Base-by-base conservation (phyloP, 2,797 vertebrate species). In the Glyptemys insculpta region DNA sequence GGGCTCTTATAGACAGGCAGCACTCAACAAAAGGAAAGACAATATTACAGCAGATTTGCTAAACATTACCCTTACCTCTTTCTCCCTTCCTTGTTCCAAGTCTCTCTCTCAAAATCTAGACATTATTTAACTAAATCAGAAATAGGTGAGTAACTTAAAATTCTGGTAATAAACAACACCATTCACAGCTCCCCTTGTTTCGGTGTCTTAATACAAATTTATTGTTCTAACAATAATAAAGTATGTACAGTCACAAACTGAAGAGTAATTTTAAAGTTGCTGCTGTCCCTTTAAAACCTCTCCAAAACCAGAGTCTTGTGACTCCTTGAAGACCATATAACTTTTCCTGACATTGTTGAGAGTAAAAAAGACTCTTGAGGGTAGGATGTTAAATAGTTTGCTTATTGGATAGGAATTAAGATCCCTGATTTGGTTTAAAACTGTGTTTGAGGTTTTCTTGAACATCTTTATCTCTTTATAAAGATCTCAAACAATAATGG, bases 341-440 rank as follows among this genome's bases (percentile, higher is more conserved):
- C 79, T 2, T 1, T 37, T 53, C n/a, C 31, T 76, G 72, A 92
- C 88, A 92, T 41, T 72, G 47, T 5, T 85, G 87, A 49, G 50
- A 2, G 8, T 0, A 34, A 4, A 59, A 34, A 4, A 59, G 27
- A 27, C 2, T 82, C 88, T 79, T 0, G 62, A 34, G 4, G 8
- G 79, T 31, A 85, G 68, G 50, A 27, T 57, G 56, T 29, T 37
- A 79, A 86, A 37, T 29, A 59, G 21, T 76, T 4, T 41, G 4
- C 11, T 85, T 78, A 4, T 41, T 5, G 23, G 88, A 3, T 62
- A 90, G 79, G 1, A 2, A 53, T 80, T 78, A 25, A 76, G 12
- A 76, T 68, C 50, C 82, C 19, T 12, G 8, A 31, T 85, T 62
- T 62, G 31, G 14, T 62, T 62, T 62, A 34, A 62, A 62, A 62